These are phyloP conservation scores for Tonatia bakeri DNA, from an alignment of 2,113 vertebrate genomes.

Conservation along the genomic window DNA sequence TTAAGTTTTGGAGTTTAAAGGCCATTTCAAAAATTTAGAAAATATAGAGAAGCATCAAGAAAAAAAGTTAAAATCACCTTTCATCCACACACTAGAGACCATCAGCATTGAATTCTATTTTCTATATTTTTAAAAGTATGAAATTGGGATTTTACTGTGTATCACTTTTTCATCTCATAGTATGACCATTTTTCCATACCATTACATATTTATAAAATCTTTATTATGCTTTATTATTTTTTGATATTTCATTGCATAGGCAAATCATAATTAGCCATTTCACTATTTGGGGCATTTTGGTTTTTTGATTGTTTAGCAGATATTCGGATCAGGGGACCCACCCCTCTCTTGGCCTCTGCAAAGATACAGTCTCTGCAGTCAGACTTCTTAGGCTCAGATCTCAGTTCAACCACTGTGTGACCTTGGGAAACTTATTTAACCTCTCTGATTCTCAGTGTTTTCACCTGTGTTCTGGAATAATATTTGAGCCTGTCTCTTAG, in stretches of 20 bases:
- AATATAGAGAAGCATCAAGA: not conserved
- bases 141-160: not conserved
- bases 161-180: not conserved
- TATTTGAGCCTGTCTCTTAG: not conserved
- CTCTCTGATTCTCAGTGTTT: not conserved
- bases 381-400: not conserved
- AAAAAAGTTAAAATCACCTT: not conserved
- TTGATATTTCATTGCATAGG: not conserved
- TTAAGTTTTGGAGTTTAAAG: conserved; percentile 12
- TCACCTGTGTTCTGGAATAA: not conserved
- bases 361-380: not conserved
- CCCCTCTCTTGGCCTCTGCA: not conserved
- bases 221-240: not conserved
- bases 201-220: not conserved
- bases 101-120: not conserved
- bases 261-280: not conserved
- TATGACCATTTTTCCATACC: not conserved
- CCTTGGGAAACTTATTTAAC: not conserved
- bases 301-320: not conserved
- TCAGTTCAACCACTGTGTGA: not conserved
- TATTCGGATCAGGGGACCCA: not conserved
- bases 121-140: not conserved
- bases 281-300: not conserved
- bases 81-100: not conserved
- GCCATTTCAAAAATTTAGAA: not conserved